Conservation (phyloP, 2,888 invertebrate genomes). For the Ctena decussata region DNA sequence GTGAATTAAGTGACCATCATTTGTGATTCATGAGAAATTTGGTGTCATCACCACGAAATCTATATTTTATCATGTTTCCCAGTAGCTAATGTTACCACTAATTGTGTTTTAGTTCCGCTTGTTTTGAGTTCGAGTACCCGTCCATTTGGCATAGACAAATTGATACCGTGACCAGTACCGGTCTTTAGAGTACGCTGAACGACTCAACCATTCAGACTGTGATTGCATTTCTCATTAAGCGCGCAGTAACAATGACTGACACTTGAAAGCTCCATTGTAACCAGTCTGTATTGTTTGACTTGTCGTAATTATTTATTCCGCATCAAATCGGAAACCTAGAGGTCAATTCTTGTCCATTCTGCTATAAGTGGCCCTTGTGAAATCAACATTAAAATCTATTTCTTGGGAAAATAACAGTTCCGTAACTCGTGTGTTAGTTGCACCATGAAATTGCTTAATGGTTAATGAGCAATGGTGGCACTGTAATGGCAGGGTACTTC, state of each 20-base stretch:
- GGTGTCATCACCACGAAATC: neutral
- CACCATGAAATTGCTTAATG: constrained; percentile 15
- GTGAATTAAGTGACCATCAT: no score
- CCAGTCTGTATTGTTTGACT: constrained; percentile 12
- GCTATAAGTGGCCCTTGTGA: constrained; percentile 12
- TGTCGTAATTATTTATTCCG: constrained; percentile 42
- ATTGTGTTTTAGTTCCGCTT: constrained; percentile 14
- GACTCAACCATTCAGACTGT: neutral
- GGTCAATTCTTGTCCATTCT: constrained; percentile 3
- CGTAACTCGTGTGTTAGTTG: constrained; percentile 3
- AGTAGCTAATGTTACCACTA: constrained; percentile 14
- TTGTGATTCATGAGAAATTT: constrained; percentile 10
- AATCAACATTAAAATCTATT: constrained; percentile 2
- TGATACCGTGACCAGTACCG: neutral
- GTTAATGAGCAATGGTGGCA: constrained; percentile 14
- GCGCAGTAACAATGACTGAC: constrained; percentile 34
- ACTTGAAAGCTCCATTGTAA: constrained; percentile 63
- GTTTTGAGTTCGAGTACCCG: neutral
- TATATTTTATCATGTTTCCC: neutral
- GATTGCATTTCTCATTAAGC: constrained; percentile 23
- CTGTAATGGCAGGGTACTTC: constrained; percentile 5
- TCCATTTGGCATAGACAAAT: constrained; percentile 6
- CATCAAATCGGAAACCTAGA: constrained; percentile 8
- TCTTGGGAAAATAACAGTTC: constrained; percentile 12
- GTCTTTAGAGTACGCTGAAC: neutral